Evolutionary conservation across 2,113 vertebrate species (phyloP), one percentile per base, ranked within the genome.

Genomic region (Dendropsophus ebraccatus): DNA sequence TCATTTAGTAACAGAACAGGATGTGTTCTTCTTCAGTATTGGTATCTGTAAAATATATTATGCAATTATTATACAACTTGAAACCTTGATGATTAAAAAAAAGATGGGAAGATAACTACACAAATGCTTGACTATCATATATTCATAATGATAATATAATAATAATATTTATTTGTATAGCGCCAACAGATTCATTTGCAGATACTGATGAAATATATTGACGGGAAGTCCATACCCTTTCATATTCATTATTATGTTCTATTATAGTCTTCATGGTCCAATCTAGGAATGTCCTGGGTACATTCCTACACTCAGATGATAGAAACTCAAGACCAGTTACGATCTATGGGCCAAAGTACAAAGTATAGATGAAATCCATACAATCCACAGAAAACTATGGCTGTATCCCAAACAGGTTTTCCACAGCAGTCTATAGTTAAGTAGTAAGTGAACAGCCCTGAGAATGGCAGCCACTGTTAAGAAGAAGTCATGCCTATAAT

Each of bases 331-430:
- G 88, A 91, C 91, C 92, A 93, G 95, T 94, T 94, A 93, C 91
- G 92, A 88, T 91, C 90, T 91, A 90, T 88, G 91, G 94, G 94
- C 94, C 93, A 95, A 92, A 95, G 93, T 88, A 93, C 93, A 93
- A 81, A 65, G 94, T 92, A 94, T 95, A 96, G 95, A 95, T 96
- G 95, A 96, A 93, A 92, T 94, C 94, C 93, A 93, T 94, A 94
- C 94, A 95, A 94, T 93, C 93, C 95, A 93, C 92, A 91, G 92
- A 94, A 94, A 94, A 93, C 92, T 93, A 94, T 94, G 92, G 94
- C 94, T 93, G 93, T 93, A 91, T 92, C 93, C 93, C 94, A 94
- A 95, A 95, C 92, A 91, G 94, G 94, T 93, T 93, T 77, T 94
- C 92, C 92, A 92, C 93, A 91, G 85, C 91, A 92, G 91, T 91